A percentile compares a stretch with the other conserved stretches of the same genome.
These are phyloP conservation scores for Willowsia nigromaculata DNA, from an alignment of 2,888 invertebrate species.

Conservation along the genomic window DNA sequence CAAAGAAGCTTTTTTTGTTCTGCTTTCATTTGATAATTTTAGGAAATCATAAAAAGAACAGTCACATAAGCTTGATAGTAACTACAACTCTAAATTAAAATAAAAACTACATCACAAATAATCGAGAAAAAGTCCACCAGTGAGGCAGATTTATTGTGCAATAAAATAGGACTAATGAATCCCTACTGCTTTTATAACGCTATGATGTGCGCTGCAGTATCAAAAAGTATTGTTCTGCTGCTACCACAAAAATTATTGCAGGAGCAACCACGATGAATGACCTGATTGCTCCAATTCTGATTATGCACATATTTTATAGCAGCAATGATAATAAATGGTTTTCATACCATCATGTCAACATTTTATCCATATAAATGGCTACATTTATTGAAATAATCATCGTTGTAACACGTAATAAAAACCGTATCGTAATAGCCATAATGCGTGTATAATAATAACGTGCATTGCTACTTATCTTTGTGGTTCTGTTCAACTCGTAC, in stretches of 20 bases:
- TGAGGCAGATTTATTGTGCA: slow-evolving; percentile 20
- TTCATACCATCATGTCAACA: slow-evolving; percentile 47
- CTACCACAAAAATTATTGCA: not conserved
- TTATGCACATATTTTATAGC: slow-evolving; percentile 50
- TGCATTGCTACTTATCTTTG: not conserved
- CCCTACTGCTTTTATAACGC: slow-evolving; percentile 41
- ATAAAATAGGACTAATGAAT: slow-evolving; percentile 43
- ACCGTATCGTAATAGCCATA: slow-evolving; percentile 26
- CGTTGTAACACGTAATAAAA: slow-evolving; percentile 55
- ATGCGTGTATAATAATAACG: not conserved
- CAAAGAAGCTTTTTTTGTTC: slow-evolving; percentile 13
- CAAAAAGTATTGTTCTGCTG: not conserved
- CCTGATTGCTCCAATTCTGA: slow-evolving; percentile 60
- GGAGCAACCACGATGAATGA: slow-evolving; percentile 42
- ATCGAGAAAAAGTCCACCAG: not conserved
- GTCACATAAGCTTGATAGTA: not conserved
- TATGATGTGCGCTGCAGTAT: not conserved
- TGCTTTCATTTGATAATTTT: slow-evolving; percentile 6
- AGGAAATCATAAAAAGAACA: slow-evolving; percentile 18
- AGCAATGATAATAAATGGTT: slow-evolving; percentile 47
- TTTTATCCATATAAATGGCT: slow-evolving; percentile 63
- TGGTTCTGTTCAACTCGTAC: not conserved
- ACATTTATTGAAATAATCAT: slow-evolving; percentile 55
- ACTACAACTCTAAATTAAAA: slow-evolving; percentile 13
- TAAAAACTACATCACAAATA: not conserved